phyloP scores from a whole-genome alignment of 2,888 invertebrate genomes.

The Macrosiphum euphorbiae region DNA sequence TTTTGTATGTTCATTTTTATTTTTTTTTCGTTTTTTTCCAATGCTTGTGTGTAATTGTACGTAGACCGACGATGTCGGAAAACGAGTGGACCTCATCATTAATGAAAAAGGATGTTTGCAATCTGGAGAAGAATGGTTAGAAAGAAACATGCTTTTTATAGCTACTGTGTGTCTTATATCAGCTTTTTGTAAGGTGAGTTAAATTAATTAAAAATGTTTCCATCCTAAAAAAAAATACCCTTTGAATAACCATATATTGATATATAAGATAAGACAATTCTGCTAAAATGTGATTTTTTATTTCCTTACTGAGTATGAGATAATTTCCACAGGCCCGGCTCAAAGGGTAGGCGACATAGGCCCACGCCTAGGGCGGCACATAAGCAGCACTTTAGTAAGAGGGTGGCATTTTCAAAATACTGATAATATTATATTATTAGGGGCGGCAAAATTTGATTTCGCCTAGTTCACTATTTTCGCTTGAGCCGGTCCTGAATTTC shows the following conservation, averaged over 20 bases:
- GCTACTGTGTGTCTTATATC: constrained; percentile 89
- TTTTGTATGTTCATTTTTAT: constrained; percentile 59
- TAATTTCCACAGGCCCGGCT: background rate
- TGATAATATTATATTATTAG: too few species aligned
- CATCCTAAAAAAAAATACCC: background rate
- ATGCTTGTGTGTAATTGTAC: constrained; percentile 68
- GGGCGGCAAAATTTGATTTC: too few species aligned
- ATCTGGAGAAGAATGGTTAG: constrained; percentile 95
- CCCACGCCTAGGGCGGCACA: too few species aligned
- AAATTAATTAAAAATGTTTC: constrained; percentile 42
- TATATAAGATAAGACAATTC: background rate
- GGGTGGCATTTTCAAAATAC: too few species aligned
- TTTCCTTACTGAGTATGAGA: background rate
- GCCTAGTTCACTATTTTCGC: too few species aligned
- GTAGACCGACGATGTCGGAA: constrained; percentile 83
- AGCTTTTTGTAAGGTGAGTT: constrained; percentile 93
- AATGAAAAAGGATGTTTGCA: constrained; percentile 95
- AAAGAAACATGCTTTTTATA: constrained; percentile 92
- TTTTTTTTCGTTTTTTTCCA: constrained; percentile 66
- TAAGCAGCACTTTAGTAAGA: too few species aligned
- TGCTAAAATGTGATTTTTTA: background rate
- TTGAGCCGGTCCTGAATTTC: too few species aligned
- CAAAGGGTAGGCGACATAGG: too few species aligned
- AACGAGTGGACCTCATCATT: constrained; percentile 74
- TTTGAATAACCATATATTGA: background rate